phyloP scores from a whole-genome alignment of 35 echinoderm and acorn worm species.

The Antedon bifida region DNA sequence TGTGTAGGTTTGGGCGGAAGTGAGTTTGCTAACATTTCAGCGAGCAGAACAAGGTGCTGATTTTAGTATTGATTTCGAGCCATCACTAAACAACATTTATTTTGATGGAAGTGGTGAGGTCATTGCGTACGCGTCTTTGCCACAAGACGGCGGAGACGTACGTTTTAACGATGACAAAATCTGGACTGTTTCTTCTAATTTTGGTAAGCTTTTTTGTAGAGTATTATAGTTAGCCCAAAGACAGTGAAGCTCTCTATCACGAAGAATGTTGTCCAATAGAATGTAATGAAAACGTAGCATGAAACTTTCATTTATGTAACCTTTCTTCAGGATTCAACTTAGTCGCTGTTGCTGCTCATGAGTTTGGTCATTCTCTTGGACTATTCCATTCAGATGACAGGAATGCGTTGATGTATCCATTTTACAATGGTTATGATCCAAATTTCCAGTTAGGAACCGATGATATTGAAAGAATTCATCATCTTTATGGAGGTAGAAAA shows the following conservation, averaged over 20 bases:
- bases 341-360: conserved; percentile 67
- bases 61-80: conserved; percentile 29
- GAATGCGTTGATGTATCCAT: conserved; percentile 63
- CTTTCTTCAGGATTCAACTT: conserved; percentile 54
- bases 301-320: neutral
- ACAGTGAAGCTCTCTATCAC: too few relatives aligned
- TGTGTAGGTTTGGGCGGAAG: conserved; percentile 62
- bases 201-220: conserved; percentile 23
- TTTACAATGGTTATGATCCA: conserved; percentile 56
- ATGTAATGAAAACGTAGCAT: too few relatives aligned
- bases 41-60: conserved; percentile 19
- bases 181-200: conserved; percentile 22
- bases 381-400: conserved; percentile 38
- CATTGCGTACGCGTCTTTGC: conserved; percentile 63
- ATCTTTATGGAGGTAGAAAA: conserved; percentile 48
- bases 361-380: conserved; percentile 83
- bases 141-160: conserved; percentile 28
- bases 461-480: conserved; percentile 68
- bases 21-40: conserved; percentile 45
- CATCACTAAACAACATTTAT: conserved; percentile 20
- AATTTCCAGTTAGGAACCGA: conserved; percentile 51
- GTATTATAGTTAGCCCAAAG: too few relatives aligned
- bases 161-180: conserved; percentile 70
- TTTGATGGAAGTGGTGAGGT: conserved; percentile 56
- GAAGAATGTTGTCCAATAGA: too few relatives aligned